Percentiles rank a stretch among this genome's conserved stretches.
These are phyloP conservation scores for Acleris cristana DNA, from an alignment of 2,888 invertebrate species.

Conservation along the genomic window DNA sequence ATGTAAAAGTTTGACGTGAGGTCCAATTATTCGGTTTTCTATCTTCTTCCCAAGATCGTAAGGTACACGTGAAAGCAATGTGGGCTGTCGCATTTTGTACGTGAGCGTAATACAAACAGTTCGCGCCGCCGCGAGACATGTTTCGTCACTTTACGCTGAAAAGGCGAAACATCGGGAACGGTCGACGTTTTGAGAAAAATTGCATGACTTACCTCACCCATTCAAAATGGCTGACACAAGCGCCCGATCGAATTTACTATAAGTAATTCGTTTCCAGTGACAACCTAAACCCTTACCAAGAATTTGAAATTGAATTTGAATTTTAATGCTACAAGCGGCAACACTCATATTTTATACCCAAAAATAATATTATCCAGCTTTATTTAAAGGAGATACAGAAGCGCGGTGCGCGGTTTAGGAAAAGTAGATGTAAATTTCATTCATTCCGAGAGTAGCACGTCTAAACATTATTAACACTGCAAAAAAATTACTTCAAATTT, in stretches of 20 bases:
- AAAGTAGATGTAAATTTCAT: conserved; percentile 63
- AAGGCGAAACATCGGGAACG: conserved; percentile 52
- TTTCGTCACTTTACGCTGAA: conserved; percentile 69
- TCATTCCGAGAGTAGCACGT: conserved; percentile 50
- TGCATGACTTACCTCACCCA: conserved; percentile 55
- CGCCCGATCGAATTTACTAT: conserved; percentile 40
- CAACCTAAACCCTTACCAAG: conserved; percentile 10
- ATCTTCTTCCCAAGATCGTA: conserved; percentile 6
- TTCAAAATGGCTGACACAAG: conserved; percentile 56
- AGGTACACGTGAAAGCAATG: conserved; percentile 9
- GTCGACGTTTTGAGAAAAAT: conserved; percentile 56
- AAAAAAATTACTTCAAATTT: conserved; percentile 9
- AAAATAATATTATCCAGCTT: no score
- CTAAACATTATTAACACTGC: conserved; percentile 41
- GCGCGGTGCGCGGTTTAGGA: conserved; percentile 26
- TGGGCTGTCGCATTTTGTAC: conserved; percentile 44
- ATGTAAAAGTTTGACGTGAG: conserved; percentile 8
- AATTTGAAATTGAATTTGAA: not conserved
- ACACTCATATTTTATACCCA: no score
- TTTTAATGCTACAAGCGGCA: not conserved
- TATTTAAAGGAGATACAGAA: not conserved
- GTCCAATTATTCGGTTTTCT: conserved; percentile 13
- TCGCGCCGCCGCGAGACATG: conserved; percentile 61
- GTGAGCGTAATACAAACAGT: conserved; percentile 71
- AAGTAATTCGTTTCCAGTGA: conserved; percentile 18